These are phyloP conservation scores for Antigone vipio DNA, from an alignment of 2,113 vertebrate species.

Conservation along the genomic window DNA sequence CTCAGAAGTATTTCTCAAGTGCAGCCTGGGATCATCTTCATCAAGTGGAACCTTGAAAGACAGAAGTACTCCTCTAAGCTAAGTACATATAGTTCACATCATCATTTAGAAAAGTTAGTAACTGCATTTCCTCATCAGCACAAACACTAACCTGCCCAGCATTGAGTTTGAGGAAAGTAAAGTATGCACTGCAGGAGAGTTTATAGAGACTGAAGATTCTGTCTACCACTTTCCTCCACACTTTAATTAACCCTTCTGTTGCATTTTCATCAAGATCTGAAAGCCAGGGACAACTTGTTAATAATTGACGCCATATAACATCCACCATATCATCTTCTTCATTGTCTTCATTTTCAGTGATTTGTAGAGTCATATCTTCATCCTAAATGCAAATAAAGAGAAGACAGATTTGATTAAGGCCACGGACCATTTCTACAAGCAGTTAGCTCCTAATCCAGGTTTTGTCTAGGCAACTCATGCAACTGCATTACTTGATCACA, in stretches of 20 bases:
- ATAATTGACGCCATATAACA: constrained; percentile 92
- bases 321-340: constrained; percentile 97
- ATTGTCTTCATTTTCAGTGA: constrained; percentile 87
- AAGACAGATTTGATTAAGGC: not conserved
- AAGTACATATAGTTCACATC: not conserved
- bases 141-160: constrained; percentile 82
- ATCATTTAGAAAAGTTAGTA: not conserved
- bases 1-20: constrained; percentile 80
- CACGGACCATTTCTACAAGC: not conserved
- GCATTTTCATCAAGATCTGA: constrained; percentile 87
- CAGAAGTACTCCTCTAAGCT: not conserved
- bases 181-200: constrained; percentile 94
- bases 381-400: constrained; percentile 76
- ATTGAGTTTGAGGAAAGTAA: constrained; percentile 97
- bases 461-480: not conserved
- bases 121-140: not conserved
- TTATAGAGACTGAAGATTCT: constrained; percentile 96
- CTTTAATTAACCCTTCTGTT: constrained; percentile 90
- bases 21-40: constrained; percentile 90
- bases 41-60: constrained; percentile 82
- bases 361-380: constrained; percentile 95
- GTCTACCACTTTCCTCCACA: constrained; percentile 95
- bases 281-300: constrained; percentile 91
- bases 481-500: not conserved
- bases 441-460: not conserved